Evolutionary conservation across 2,888 invertebrate genomes (phyloP).

Genomic region (Acleris emargana): DNA sequence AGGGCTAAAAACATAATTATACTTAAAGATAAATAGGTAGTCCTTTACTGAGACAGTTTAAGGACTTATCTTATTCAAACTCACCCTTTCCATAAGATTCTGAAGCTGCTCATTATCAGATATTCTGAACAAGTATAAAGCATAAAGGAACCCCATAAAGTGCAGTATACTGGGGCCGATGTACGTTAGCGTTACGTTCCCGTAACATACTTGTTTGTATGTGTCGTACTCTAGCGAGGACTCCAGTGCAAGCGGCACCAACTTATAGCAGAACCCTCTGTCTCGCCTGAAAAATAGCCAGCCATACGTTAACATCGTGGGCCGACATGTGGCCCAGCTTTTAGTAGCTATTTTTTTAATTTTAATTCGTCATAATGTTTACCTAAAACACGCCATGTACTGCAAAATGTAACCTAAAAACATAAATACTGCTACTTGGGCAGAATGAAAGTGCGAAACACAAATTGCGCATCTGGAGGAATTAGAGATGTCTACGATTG

Average conservation of each 20-base stretch:
- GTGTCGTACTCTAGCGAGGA: constrained; percentile 73
- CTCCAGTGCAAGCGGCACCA: constrained; percentile 70
- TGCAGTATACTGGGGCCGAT: constrained; percentile 89
- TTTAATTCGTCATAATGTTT: constrained; percentile 27
- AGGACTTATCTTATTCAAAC: constrained; percentile 39
- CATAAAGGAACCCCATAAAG: constrained; percentile 88
- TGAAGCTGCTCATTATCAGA: constrained; percentile 92
- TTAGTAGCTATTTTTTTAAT: too few relatives aligned
- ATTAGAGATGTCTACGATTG: constrained; percentile 86
- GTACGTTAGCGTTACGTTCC: constrained; percentile 88
- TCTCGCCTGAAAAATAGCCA: constrained; percentile 82
- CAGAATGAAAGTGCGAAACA: constrained; percentile 87
- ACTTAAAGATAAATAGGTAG: too few relatives aligned
- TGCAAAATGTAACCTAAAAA: constrained; percentile 89
- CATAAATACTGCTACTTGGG: constrained; percentile 87
- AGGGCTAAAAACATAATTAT: too few relatives aligned
- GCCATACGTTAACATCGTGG: not conserved
- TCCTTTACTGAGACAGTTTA: too few relatives aligned
- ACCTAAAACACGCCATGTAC: constrained; percentile 91
- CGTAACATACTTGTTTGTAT: constrained; percentile 87
- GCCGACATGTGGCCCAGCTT: too few relatives aligned
- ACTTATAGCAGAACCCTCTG: constrained; percentile 87
- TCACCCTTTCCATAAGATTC: constrained; percentile 91
- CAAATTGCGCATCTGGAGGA: constrained; percentile 84
- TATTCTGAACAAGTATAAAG: constrained; percentile 88